phyloP scores from a whole-genome alignment of 2,797 vertebrate species.

The Pangasius krempfi region DNA sequence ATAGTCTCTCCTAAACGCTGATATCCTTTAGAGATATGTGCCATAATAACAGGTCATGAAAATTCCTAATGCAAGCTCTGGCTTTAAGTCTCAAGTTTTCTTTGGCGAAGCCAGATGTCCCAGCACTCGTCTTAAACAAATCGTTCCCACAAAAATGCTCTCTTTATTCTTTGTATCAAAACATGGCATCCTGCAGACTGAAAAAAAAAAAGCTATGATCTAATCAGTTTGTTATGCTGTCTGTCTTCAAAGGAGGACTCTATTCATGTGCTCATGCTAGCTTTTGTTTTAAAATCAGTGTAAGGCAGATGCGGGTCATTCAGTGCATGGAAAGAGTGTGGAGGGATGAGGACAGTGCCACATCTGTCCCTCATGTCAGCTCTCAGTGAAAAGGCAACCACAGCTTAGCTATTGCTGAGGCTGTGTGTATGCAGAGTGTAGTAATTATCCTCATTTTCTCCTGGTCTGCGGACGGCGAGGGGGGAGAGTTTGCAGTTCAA shows the following conservation, averaged over 20 bases:
- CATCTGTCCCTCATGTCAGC: conserved; percentile 17
- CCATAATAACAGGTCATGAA: neutral
- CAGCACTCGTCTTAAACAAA: conserved; percentile 7
- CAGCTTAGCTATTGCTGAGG: conserved; percentile 48
- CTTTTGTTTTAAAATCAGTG: conserved; percentile 20
- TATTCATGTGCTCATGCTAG: neutral
- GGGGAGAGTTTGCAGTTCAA: conserved; percentile 60
- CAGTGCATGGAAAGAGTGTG: conserved; percentile 28
- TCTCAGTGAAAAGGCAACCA: conserved; percentile 62
- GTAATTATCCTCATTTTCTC: conserved; percentile 77
- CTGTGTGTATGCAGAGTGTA: conserved; percentile 65
- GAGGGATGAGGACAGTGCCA: conserved; percentile 31
- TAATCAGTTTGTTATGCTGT: conserved; percentile 33
- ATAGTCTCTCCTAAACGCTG: neutral
- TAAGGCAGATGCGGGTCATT: conserved; percentile 19
- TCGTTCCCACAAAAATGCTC: neutral
- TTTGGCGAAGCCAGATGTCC: conserved; percentile 25
- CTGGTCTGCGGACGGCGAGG: conserved; percentile 63
- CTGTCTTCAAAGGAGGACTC: conserved; percentile 1
- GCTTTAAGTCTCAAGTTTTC: conserved; percentile 19
- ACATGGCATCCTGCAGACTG: conserved; percentile 7
- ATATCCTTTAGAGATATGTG: neutral
- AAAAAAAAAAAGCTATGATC: conserved; percentile 6
- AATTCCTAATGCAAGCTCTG: neutral
- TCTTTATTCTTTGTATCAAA: conserved; percentile 24